These are phyloP conservation scores for Eutolmus rufibarbis DNA, from an alignment of 2,888 invertebrate genomes.

Conservation along the genomic window DNA sequence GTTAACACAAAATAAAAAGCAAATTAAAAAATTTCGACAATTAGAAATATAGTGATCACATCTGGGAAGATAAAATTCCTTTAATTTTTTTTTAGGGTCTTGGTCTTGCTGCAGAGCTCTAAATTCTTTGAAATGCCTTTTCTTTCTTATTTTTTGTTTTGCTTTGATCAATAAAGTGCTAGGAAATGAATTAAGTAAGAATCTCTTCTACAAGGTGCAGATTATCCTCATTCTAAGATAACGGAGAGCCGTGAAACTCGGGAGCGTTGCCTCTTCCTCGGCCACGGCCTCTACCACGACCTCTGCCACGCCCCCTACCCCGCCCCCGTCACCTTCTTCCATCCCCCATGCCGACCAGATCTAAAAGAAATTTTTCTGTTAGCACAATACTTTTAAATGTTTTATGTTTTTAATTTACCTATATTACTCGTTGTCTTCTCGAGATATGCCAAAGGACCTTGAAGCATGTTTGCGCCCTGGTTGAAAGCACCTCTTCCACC, in stretches of 20 bases:
- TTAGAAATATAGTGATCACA: slow-evolving; percentile 13
- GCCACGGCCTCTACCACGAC: slow-evolving; percentile 80
- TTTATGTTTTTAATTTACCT: slow-evolving; percentile 63
- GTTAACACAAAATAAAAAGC: slow-evolving; percentile 25
- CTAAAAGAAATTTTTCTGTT: slow-evolving; percentile 54
- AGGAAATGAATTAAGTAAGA: slow-evolving; percentile 31
- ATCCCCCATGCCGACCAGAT: slow-evolving; percentile 77
- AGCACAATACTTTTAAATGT: background rate
- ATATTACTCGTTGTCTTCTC: slow-evolving; percentile 93
- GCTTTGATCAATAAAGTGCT: background rate
- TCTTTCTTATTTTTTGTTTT: slow-evolving; percentile 20
- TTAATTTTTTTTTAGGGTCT: slow-evolving; percentile 9
- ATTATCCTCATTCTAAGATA: slow-evolving; percentile 42
- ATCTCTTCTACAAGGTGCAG: slow-evolving; percentile 14
- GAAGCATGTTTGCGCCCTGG: slow-evolving; percentile 68
- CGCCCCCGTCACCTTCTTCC: slow-evolving; percentile 87
- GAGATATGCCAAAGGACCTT: slow-evolving; percentile 84
- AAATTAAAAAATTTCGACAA: slow-evolving; percentile 23
- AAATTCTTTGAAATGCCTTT: slow-evolving; percentile 6
- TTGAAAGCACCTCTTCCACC: slow-evolving; percentile 63
- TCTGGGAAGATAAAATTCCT: slow-evolving; percentile 4
- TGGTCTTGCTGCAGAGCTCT: background rate
- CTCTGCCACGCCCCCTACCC: slow-evolving; percentile 86
- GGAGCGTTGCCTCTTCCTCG: slow-evolving; percentile 53
- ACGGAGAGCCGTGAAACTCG: slow-evolving; percentile 50